Base-by-base conservation (phyloP, 2,113 vertebrate genomes). In the Hippocampus comes region DNA sequence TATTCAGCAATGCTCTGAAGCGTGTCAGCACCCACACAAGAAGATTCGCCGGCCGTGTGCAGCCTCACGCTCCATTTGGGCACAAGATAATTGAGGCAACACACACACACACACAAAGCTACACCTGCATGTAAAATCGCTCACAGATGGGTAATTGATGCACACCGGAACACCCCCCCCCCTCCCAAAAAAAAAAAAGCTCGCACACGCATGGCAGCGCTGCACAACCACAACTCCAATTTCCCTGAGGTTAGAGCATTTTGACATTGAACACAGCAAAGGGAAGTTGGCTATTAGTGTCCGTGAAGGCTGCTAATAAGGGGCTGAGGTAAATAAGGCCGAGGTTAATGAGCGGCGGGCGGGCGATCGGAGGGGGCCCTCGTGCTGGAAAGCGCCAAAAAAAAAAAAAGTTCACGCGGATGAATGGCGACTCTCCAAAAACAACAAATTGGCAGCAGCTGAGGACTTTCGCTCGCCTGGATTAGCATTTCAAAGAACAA, bases 401-500 rank as follows among this genome's bases (percentile, higher is more conserved):
- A 71, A 79, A 81, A 75, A 78, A 66, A 12, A 3, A 79, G 86
- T 83, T 87, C 76, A 83, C 30, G 7, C 18, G 70, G 82, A 88
- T 90, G 85, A 88, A 86, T 89, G 84, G 79, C 77, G 73, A 67
- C 75, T 71, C 66, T 73, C 48, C 80, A 84, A 89, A 85, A 87
- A 87, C 78, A 88, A 89, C 88, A 88, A 86, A 88, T 87, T 85
- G 87, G 80, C 70, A 34, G 75, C 77, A 57, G 81, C 59, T 23
- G 72, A 75, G 77, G 80, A 84, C 74, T 82, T 74, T 74, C 51
- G 84, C 89, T 87, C 80, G 86, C 78, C 56, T 79, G 86, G 78
- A 90, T 90, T 89, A 89, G 84, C 89, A 87, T 86, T 89, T 91
- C 88, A 89, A 90, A 89, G 88, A 8, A 53, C 48, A 14, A 18